Conservation (phyloP, 2,888 invertebrate genomes). For the Leptodirus hochenwartii region DNA sequence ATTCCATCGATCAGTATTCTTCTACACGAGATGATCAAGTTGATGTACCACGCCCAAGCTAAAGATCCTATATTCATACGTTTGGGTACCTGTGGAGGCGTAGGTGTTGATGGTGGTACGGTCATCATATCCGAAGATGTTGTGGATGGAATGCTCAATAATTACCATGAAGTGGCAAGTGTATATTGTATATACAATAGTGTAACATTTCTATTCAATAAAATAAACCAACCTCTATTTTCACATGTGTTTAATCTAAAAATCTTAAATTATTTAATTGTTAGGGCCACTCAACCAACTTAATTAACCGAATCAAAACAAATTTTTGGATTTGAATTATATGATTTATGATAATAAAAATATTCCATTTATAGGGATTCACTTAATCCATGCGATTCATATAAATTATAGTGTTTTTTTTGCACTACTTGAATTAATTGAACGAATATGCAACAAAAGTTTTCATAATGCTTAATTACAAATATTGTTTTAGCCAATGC, state of each 20-base stretch:
- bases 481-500: conserved; percentile 44
- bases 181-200: no score
- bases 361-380: no score
- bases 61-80: conserved; percentile 83
- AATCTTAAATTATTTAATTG: no score
- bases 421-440: no score
- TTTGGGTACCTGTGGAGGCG: conserved; percentile 85
- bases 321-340: neutral
- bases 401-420: no score
- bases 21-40: conserved; percentile 88
- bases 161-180: conserved; percentile 67
- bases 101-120: conserved; percentile 84
- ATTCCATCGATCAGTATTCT: conserved; percentile 90
- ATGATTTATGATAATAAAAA: no score
- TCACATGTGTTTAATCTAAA: no score
- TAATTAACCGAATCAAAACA: no score
- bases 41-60: conserved; percentile 84
- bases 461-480: neutral
- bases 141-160: conserved; percentile 70
- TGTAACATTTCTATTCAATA: conserved; percentile 1
- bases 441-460: no score
- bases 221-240: neutral
- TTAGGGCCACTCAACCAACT: no score
- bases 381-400: no score
- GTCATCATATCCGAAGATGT: conserved; percentile 87